Conservation (phyloP, 2,888 invertebrate species). For the Phaedon cochleariae region DNA sequence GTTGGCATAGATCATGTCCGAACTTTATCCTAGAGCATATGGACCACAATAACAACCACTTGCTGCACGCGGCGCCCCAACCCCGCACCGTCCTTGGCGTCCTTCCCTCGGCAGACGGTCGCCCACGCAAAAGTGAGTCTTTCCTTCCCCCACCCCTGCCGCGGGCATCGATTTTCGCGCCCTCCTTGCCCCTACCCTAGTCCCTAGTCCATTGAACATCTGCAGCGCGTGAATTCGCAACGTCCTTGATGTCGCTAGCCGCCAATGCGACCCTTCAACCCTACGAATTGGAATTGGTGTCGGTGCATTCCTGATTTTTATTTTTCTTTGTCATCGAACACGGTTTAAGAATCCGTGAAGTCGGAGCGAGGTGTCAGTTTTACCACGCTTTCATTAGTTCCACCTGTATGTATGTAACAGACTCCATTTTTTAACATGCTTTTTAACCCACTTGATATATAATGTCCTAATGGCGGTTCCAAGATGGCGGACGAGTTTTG, state of each 20-base stretch:
- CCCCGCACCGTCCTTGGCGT: conserved; percentile 38
- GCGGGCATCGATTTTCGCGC: conserved; percentile 45
- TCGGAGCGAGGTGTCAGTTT: too few relatives aligned
- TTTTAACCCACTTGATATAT: too few relatives aligned
- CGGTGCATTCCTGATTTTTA: too few relatives aligned
- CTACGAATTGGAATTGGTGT: too few relatives aligned
- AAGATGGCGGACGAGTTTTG: too few relatives aligned
- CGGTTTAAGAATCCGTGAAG: too few relatives aligned
- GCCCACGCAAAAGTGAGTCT: conserved; percentile 58
- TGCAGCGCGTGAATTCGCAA: conserved; percentile 30
- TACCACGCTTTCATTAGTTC: too few relatives aligned
- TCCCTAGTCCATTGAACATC: conserved; percentile 56
- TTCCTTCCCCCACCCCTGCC: conserved; percentile 50
- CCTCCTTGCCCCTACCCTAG: conserved; percentile 38
- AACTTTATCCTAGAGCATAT: background rate
- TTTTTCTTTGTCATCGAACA: too few relatives aligned
- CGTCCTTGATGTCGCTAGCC: background rate
- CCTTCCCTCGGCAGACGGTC: conserved; percentile 55
- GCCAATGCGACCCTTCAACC: too few relatives aligned
- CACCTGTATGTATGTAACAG: too few relatives aligned
- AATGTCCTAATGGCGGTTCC: too few relatives aligned
- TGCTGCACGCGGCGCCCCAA: conserved; percentile 43
- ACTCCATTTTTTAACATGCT: too few relatives aligned
- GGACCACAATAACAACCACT: conserved; percentile 32
- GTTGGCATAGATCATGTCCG: background rate